These are phyloP conservation scores for Philopedon plagiatum DNA, from an alignment of 2,888 invertebrate genomes.

Conservation along the genomic window DNA sequence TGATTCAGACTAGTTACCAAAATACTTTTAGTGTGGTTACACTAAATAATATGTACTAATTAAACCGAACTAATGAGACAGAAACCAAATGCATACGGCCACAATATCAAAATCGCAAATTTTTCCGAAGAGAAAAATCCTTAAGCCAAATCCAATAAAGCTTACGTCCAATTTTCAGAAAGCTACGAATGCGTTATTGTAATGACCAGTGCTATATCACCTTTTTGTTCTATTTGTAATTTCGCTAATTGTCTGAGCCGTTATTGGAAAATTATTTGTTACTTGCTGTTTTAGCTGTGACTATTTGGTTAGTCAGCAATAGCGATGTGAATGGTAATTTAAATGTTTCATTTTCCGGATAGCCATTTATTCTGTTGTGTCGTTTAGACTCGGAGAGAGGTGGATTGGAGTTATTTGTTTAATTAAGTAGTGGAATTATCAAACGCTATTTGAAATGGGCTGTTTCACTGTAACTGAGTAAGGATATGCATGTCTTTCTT, in stretches of 20 bases:
- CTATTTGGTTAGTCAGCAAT: conserved; percentile 16
- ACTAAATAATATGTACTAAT: too few species aligned
- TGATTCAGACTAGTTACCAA: too few species aligned
- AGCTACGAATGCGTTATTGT: neutral
- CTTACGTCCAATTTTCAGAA: conserved; percentile 1
- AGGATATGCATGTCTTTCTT: too few species aligned
- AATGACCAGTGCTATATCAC: neutral
- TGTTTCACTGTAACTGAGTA: too few species aligned
- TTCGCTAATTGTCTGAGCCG: conserved; percentile 13
- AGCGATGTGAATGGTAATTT: neutral
- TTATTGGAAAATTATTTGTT: conserved; percentile 14
- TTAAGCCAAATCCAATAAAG: neutral
- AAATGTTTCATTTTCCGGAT: neutral
- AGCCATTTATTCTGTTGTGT: neutral
- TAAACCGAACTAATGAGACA: too few species aligned
- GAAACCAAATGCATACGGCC: too few species aligned
- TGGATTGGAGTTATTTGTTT: neutral
- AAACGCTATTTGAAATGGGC: too few species aligned
- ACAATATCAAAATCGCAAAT: neutral
- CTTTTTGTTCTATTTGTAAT: conserved; percentile 5
- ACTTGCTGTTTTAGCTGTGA: conserved; percentile 8
- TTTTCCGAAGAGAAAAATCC: neutral
- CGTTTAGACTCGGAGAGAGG: neutral
- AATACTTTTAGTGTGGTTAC: too few species aligned
- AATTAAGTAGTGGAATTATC: neutral